Evolutionary conservation across 2,797 vertebrate genomes (phyloP).

Genomic region (Fundulus diaphanus): DNA sequence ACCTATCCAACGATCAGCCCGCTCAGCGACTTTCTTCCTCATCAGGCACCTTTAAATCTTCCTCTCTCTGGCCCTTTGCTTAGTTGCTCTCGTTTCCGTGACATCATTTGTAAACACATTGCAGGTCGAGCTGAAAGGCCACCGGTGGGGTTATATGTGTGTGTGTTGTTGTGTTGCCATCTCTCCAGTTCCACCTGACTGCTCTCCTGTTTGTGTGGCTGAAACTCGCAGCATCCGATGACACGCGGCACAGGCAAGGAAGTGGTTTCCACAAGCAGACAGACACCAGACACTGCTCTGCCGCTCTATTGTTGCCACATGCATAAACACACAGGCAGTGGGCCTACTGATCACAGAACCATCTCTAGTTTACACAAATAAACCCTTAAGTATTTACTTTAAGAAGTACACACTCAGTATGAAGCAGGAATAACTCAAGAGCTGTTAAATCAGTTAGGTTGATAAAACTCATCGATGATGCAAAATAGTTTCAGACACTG

Average conservation of each 20-base stretch:
- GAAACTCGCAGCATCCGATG: slow-evolving; percentile 69
- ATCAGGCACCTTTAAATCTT: not conserved
- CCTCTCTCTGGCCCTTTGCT: not conserved
- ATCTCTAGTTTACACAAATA: slow-evolving; percentile 20
- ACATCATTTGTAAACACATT: not conserved
- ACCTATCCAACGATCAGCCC: not conserved
- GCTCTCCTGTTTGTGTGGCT: slow-evolving; percentile 51
- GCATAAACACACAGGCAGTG: slow-evolving; percentile 46
- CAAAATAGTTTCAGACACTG: not conserved
- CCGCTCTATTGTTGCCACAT: slow-evolving; percentile 41
- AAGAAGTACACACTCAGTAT: not conserved
- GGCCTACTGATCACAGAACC: slow-evolving; percentile 48
- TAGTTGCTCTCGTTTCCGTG: not conserved
- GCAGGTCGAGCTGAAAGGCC: not conserved
- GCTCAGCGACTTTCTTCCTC: not conserved
- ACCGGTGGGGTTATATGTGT: not conserved
- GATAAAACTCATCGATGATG: slow-evolving; percentile 27
- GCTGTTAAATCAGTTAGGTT: slow-evolving; percentile 11
- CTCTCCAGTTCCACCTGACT: slow-evolving; percentile 48
- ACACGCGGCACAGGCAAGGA: slow-evolving; percentile 34
- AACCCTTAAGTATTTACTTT: slow-evolving; percentile 4
- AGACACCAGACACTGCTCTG: slow-evolving; percentile 59
- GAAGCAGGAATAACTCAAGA: not conserved
- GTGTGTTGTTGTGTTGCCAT: slow-evolving; percentile 27
- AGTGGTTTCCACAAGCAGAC: slow-evolving; percentile 46